A percentile compares a stretch with the other conserved stretches of the same genome.
These are phyloP conservation scores for Ochotona princeps DNA, from an alignment of 2,113 vertebrate genomes.

Conservation along the genomic window DNA sequence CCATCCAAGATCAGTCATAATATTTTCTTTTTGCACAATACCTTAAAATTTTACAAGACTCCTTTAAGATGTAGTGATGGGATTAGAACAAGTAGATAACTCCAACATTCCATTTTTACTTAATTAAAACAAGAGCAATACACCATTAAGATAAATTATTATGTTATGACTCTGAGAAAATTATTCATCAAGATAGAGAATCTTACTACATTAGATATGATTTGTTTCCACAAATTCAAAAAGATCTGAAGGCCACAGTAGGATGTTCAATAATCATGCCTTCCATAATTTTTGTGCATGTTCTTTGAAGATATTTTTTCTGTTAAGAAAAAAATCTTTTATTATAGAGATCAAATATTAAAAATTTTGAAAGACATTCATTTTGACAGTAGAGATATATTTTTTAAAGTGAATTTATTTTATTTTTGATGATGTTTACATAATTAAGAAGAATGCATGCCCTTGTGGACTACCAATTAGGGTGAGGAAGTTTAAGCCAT, in stretches of 20 bases:
- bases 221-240: slow-evolving; percentile 59
- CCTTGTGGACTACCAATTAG: too few species aligned
- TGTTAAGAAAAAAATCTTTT: slow-evolving; percentile 39
- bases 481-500: too few species aligned
- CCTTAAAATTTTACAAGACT: slow-evolving; percentile 5
- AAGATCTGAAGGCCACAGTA: neutral
- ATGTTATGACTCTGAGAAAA: slow-evolving; percentile 41
- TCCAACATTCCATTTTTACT: slow-evolving; percentile 49
- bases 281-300: neutral
- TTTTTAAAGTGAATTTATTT: neutral
- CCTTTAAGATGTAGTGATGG: slow-evolving; percentile 70
- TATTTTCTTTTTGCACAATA: slow-evolving; percentile 38
- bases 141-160: neutral
- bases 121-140: slow-evolving; percentile 57
- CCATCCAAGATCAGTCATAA: slow-evolving; percentile 3
- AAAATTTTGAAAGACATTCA: neutral
- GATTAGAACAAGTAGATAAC: slow-evolving; percentile 56
- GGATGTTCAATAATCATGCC: neutral
- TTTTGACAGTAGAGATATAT: neutral
- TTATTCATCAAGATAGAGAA: slow-evolving; percentile 55
- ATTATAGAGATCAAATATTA: neutral
- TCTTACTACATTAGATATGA: neutral
- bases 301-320: neutral
- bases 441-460: too few species aligned
- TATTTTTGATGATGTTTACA: too few species aligned